Base-by-base conservation (phyloP, 1,140 invertebrate species). In the Lasioglossum baleicum region DNA sequence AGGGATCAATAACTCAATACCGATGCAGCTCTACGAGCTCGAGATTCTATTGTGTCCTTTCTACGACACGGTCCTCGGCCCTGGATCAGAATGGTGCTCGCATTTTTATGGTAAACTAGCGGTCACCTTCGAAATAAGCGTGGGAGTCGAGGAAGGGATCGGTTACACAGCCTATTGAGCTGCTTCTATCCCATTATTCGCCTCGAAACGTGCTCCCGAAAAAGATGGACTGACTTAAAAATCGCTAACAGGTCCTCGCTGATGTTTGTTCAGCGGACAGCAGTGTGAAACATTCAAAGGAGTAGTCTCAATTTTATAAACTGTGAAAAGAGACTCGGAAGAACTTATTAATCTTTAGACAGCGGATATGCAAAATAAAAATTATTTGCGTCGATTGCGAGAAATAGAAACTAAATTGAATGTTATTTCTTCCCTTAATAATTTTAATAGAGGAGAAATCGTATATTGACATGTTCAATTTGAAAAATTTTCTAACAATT, bases 141-240 rank as follows among this genome's bases (percentile, higher is more conserved):
- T 92, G 92, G 92, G 92, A 92, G 90, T 92, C 87, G 83, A 81
- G 77, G 87, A 76, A 87, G 84, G 85, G 85, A 88, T 91, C 90
- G 87, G 81, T 86, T 90, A 87, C 84, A 88, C 83, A 84, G 82
- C 60, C 68, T 44, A 79, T 79, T 65, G 61, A 58, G 31, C 7
- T 3, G 20, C 64, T 26, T 40, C 26, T 20, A 26, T 51, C 11
- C 60, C 3, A 7, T 40, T 35, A 8, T 53, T 63, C 67, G 7
- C 4, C n/a, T 15, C 15, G 31, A 15, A 73, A 56, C 22, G 26
- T 56, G 48, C 22, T 65, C 26, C 20, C 48, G 2, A 71, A 22
- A 63, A 31, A 78, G 20, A 58, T 58, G n/a, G 7, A 58, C 20
- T n/a, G 56, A n/a, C 56, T 58, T n/a, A n/a, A n/a, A 58, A 58